These are phyloP conservation scores for Drosophila pruinosa DNA, from an alignment of 1,140 invertebrate species.

Conservation along the genomic window DNA sequence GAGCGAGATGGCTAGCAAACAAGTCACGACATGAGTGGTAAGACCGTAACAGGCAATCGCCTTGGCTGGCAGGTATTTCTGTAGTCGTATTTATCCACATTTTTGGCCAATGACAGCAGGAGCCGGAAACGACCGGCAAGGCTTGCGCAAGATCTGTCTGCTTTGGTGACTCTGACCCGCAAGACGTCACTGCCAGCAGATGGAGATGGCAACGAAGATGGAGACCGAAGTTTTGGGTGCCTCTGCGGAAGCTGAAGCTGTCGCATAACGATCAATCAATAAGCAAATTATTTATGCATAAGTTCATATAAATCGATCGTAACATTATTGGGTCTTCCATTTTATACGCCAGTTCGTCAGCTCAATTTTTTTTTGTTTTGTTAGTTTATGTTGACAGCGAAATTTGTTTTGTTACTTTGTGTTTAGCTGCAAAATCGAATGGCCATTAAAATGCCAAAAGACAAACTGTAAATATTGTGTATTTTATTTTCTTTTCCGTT, in stretches of 20 bases:
- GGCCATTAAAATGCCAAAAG: conserved; percentile 39
- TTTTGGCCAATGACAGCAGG: conserved; percentile 26
- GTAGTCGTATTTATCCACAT: conserved; percentile 1
- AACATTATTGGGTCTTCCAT: conserved; percentile 25
- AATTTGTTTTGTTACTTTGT: conserved; percentile 30
- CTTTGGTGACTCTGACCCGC: conserved; percentile 11
- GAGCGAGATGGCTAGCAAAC: conserved; percentile 16
- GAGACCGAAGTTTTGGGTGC: neutral
- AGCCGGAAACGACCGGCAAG: conserved; percentile 31
- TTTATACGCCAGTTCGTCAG: conserved; percentile 2
- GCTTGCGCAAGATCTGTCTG: conserved; percentile 16
- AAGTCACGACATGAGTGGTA: conserved; percentile 21
- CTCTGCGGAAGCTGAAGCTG: conserved; percentile 19
- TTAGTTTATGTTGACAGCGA: conserved; percentile 27
- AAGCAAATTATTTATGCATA: conserved; percentile 36
- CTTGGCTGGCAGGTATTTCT: neutral
- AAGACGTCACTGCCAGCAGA: conserved; percentile 9
- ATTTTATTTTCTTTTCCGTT: conserved; percentile 16
- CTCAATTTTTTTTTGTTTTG: neutral
- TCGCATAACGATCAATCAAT: conserved; percentile 39
- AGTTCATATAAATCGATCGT: conserved; percentile 16
- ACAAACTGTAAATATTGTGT: conserved; percentile 34
- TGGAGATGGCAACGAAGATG: neutral
- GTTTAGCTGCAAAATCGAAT: conserved; percentile 8
- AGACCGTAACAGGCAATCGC: conserved; percentile 5